Evolutionary conservation across 2,888 invertebrate genomes (phyloP).

Genomic region (Lasioglossum morio): DNA sequence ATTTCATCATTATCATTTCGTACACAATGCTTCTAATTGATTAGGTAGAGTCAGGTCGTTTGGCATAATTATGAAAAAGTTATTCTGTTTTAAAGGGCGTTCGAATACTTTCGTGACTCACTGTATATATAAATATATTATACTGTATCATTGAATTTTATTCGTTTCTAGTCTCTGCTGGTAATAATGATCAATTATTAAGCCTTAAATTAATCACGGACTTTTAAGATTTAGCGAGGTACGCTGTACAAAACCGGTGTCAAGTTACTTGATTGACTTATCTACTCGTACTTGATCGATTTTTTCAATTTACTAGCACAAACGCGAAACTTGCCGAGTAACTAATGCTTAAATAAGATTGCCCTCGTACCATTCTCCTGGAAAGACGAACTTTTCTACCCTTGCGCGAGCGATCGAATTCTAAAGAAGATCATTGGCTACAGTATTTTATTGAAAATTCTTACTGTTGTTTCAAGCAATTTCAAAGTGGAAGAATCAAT

Average conservation of each 20-base stretch:
- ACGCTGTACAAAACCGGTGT: constrained; percentile 42
- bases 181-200: constrained; percentile 60
- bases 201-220: constrained; percentile 54
- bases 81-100: too few species aligned
- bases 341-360: constrained; percentile 23
- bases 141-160: constrained; percentile 7
- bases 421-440: not conserved
- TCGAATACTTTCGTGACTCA: too few species aligned
- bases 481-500: not conserved
- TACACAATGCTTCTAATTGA: too few species aligned
- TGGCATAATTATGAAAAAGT: too few species aligned
- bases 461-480: not conserved
- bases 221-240: constrained; percentile 24
- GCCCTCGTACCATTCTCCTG: not conserved
- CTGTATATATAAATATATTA: constrained; percentile 12
- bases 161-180: constrained; percentile 58
- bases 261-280: constrained; percentile 35
- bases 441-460: not conserved
- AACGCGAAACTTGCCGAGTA: constrained; percentile 23
- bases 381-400: not conserved
- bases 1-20: too few species aligned
- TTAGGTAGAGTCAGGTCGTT: too few species aligned
- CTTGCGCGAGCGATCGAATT: not conserved
- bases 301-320: constrained; percentile 44
- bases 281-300: constrained; percentile 9